Conservation (phyloP, 1,140 invertebrate species). For the Lasaia peninsularis region DNA sequence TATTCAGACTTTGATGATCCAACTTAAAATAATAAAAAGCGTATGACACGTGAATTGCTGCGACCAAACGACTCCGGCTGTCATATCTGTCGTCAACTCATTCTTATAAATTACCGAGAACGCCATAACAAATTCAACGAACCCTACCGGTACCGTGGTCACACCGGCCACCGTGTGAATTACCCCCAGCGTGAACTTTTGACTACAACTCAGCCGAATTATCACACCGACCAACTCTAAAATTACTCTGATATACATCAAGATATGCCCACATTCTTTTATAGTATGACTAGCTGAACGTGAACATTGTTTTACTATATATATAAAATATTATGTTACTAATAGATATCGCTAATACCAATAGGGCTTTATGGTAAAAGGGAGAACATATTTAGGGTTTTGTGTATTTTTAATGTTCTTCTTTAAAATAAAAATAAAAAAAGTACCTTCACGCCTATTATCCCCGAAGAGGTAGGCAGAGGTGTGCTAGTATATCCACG, state of each 20-base stretch:
- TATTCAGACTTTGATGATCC: not conserved
- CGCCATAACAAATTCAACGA: slow-evolving; percentile 76
- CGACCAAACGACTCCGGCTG: slow-evolving; percentile 50
- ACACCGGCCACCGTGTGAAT: slow-evolving; percentile 70
- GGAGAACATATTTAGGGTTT: too few relatives aligned
- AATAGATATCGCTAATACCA: too few relatives aligned
- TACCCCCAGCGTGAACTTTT: slow-evolving; percentile 52
- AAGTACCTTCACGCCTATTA: too few relatives aligned
- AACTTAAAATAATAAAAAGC: slow-evolving; percentile 13
- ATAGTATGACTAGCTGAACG: too few relatives aligned
- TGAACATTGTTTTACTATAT: too few relatives aligned
- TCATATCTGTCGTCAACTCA: slow-evolving; percentile 61
- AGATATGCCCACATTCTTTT: slow-evolving; percentile 33
- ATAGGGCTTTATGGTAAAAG: too few relatives aligned
- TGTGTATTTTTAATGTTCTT: too few relatives aligned
- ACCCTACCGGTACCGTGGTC: slow-evolving; percentile 72
- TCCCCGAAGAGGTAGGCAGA: too few relatives aligned
- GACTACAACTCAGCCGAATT: slow-evolving; percentile 56
- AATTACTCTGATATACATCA: slow-evolving; percentile 51
- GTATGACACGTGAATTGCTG: slow-evolving; percentile 33
- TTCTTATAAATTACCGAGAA: slow-evolving; percentile 73
- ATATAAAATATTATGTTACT: too few relatives aligned
- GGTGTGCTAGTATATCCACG: too few relatives aligned
- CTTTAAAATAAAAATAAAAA: too few relatives aligned
- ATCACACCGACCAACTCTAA: slow-evolving; percentile 51